Base-by-base conservation (phyloP, 2,888 invertebrate species). In the Teleogryllus oceanicus region DNA sequence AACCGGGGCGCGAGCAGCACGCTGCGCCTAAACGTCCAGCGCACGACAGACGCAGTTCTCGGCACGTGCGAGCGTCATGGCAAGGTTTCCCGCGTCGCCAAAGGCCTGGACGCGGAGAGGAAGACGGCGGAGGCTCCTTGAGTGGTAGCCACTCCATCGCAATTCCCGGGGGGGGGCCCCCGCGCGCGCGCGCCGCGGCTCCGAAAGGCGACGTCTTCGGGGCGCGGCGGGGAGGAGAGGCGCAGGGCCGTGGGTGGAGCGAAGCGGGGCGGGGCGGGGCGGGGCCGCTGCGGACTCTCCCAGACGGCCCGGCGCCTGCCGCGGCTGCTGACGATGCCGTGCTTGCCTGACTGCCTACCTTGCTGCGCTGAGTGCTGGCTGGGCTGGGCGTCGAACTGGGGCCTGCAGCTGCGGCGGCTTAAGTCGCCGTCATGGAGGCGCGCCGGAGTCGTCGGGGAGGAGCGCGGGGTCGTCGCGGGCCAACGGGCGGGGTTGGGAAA, bases 221-320 rank as follows among this genome's bases (percentile, higher is more conserved):
- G 4, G 37, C 37, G 8, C 37, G 37, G 37, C 37, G 37, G 37
- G 37, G 24, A 37, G 37, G 37, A 37, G 37, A 5, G 37, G 37
- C 37, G 37, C 5, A 37, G 37, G 62, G 13, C 62, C 24, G n/a
- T n/a, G n/a, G 16, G 13, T 18, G 13, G 16, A 62, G 16, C 13
- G 16, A 2, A 4, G 16, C 16, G n/a, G n/a, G 62, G 16, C 62
- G n/a, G 62, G 62, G 62, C 62, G 3, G 4, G 16, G 62, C 2
- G 5, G 16, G 62, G 16, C 62, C 13, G 37, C 37, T 18, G 13
- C 16, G n/a, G 62, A 8, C 62, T 18, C 62, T 18, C 16, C 62
- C n/a, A 62, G 62, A 62, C 62, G 62, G 13, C n/a, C 62, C 62
- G 62, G 62, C 62, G 62, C 62, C 62, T 62, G 62, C 62, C 37